These are phyloP conservation scores for Laterallus jamaicensis DNA, from an alignment of 2,113 vertebrate genomes.

Conservation along the genomic window DNA sequence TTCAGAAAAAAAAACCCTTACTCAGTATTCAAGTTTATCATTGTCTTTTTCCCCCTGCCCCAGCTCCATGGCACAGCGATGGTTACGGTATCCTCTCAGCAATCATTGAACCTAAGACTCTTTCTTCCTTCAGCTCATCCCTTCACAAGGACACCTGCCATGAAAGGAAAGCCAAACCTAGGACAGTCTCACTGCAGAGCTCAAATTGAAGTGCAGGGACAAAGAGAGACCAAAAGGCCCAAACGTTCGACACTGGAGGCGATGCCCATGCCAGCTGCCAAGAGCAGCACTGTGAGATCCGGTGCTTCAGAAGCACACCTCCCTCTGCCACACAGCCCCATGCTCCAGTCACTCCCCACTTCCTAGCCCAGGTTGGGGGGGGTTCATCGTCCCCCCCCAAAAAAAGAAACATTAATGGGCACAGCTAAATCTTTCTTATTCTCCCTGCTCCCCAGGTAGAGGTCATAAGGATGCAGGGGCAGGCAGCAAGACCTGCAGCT, in stretches of 20 bases:
- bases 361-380: neutral
- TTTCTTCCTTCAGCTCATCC: neutral
- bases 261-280: fast-evolving
- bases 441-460: neutral
- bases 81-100: neutral
- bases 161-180: neutral
- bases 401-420: neutral
- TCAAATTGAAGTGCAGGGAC: neutral
- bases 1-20: neutral
- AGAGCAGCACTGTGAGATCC: fast-evolving
- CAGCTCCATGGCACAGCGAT: neutral
- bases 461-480: fast-evolving
- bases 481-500: neutral
- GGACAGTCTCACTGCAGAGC: neutral
- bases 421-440: neutral
- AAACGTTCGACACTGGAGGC: fast-evolving
- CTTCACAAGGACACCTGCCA: neutral
- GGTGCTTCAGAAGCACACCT: neutral
- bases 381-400: too few species aligned
- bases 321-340: neutral
- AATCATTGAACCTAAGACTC: neutral
- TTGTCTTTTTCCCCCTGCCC: neutral
- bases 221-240: neutral
- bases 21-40: neutral
- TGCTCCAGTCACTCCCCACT: neutral